Evolutionary conservation across 2,113 vertebrate species (phyloP).

Genomic region (Platichthys stellatus): DNA sequence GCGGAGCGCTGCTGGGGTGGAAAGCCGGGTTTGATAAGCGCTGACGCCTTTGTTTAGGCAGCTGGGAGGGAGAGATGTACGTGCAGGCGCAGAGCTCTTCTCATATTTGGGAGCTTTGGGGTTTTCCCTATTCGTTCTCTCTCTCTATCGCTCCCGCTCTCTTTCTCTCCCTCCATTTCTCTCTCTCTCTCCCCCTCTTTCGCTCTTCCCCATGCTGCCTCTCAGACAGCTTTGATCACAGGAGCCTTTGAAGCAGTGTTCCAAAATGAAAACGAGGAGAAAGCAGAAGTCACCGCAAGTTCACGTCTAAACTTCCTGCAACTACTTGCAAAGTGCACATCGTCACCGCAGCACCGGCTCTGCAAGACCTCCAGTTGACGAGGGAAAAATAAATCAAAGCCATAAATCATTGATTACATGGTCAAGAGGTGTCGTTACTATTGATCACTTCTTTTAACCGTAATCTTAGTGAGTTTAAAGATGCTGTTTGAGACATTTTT

Average conservation of each 20-base stretch:
- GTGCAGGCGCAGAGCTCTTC: conserved; percentile 72
- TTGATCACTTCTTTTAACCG: conserved; percentile 30
- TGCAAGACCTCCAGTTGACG: conserved; percentile 64
- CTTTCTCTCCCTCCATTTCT: conserved; percentile 44
- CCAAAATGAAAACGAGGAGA: conserved; percentile 86
- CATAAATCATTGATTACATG: not conserved
- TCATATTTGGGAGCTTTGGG: conserved; percentile 75
- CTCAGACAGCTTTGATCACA: conserved; percentile 90
- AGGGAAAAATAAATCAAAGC: conserved; percentile 22
- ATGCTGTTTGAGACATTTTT: not conserved
- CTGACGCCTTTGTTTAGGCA: conserved; percentile 81
- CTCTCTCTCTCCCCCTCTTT: conserved; percentile 60
- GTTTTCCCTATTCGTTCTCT: conserved; percentile 67
- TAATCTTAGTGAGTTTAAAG: conserved; percentile 4
- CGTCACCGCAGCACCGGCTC: conserved; percentile 69
- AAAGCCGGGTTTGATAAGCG: conserved; percentile 76
- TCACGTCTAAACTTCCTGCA: conserved; percentile 85
- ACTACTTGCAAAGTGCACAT: conserved; percentile 82
- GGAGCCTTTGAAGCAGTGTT: conserved; percentile 89
- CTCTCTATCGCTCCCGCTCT: conserved; percentile 38
- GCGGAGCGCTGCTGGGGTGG: conserved; percentile 73
- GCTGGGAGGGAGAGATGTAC: conserved; percentile 74
- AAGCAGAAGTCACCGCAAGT: conserved; percentile 87
- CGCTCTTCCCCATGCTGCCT: conserved; percentile 78
- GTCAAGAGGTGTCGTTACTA: conserved; percentile 2